phyloP scores from a whole-genome alignment of 2,888 invertebrate species.

The Phengaris arion region DNA sequence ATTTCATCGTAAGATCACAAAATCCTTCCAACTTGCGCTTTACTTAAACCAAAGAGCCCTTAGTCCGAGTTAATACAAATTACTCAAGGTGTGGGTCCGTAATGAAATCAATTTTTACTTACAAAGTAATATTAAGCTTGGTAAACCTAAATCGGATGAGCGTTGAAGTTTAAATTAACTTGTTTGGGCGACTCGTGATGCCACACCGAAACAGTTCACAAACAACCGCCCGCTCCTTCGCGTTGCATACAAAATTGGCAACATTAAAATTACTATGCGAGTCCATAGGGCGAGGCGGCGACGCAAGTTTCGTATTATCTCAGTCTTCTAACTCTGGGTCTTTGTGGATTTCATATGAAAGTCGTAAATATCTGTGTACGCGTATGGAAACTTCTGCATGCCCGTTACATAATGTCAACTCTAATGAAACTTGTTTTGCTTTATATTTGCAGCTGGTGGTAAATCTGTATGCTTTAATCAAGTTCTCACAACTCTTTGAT shows the following conservation, averaged over 20 bases:
- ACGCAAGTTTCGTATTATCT: slow-evolving; percentile 34
- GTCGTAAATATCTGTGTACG: slow-evolving; percentile 30
- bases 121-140: slow-evolving; percentile 57
- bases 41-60: slow-evolving; percentile 11
- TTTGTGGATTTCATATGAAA: slow-evolving; percentile 35
- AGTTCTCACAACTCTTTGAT: too few species aligned
- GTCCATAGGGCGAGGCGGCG: slow-evolving; percentile 31
- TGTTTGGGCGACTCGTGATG: slow-evolving; percentile 54
- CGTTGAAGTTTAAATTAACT: slow-evolving; percentile 72
- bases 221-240: slow-evolving; percentile 50
- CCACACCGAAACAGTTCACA: slow-evolving; percentile 51
- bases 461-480: too few species aligned
- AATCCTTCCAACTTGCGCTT: slow-evolving; percentile 3
- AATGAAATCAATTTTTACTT: slow-evolving; percentile 54
- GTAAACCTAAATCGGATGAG: slow-evolving; percentile 60
- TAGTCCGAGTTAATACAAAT: slow-evolving; percentile 30
- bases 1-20: not conserved
- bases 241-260: slow-evolving; percentile 62
- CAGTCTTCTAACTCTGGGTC: slow-evolving; percentile 28
- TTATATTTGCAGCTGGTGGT: not conserved
- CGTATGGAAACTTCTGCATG: slow-evolving; percentile 28
- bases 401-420: slow-evolving; percentile 20
- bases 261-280: slow-evolving; percentile 39
- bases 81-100: slow-evolving; percentile 32
- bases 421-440: slow-evolving; percentile 21